phyloP scores from a whole-genome alignment of 2,888 invertebrate species.

The Volucella zonaria region DNA sequence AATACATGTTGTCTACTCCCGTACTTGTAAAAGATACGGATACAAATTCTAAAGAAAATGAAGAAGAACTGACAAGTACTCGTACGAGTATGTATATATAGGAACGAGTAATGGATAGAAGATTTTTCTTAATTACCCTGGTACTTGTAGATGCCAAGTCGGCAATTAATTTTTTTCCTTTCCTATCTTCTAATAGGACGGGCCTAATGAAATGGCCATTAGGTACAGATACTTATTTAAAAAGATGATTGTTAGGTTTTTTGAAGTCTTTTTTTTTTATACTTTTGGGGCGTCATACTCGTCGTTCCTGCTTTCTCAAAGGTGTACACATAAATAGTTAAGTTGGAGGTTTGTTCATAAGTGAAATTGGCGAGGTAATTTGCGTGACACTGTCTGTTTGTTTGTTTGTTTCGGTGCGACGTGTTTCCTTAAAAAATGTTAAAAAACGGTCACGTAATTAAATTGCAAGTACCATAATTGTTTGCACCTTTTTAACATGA shows the following conservation, averaged over 20 bases:
- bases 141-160: conserved; percentile 17
- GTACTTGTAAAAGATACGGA: neutral
- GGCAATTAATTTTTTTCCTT: conserved; percentile 23
- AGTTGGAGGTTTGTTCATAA: conserved; percentile 12
- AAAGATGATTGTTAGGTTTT: conserved; percentile 27
- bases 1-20: neutral
- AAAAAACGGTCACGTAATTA: conserved; percentile 5
- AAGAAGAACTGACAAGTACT: neutral
- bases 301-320: conserved; percentile 29
- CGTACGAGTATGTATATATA: neutral
- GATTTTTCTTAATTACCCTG: conserved; percentile 39
- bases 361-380: conserved; percentile 35
- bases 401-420: conserved; percentile 12
- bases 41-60: neutral
- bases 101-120: neutral
- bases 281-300: too few relatives aligned
- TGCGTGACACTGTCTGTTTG: conserved; percentile 18
- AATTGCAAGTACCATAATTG: too few relatives aligned
- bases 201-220: conserved; percentile 36
- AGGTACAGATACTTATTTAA: conserved; percentile 5
- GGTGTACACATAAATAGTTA: conserved; percentile 15
- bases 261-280: too few relatives aligned
- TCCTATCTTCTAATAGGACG: conserved; percentile 22
- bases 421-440: conserved; percentile 2
- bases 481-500: too few relatives aligned